These are phyloP conservation scores for Embidobia sp. DNA, from an alignment of 2,888 invertebrate species.

Conservation along the genomic window DNA sequence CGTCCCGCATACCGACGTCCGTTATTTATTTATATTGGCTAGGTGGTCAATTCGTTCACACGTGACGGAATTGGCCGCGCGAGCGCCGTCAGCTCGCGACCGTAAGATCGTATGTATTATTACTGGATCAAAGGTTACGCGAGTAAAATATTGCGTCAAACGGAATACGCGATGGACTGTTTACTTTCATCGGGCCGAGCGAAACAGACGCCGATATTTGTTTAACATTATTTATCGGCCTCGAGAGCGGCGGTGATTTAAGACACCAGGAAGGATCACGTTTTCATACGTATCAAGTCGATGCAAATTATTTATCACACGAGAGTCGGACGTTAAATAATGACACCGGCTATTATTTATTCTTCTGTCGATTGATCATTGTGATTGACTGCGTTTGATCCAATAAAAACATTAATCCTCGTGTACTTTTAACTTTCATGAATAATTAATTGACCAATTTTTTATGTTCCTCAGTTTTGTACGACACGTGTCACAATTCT, in stretches of 20 bases:
- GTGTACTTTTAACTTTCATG: too few relatives aligned
- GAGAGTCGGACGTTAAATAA: too few relatives aligned
- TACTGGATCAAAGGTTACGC: slow-evolving; percentile 39
- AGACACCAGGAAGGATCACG: slow-evolving; percentile 12
- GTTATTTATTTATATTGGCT: slow-evolving; percentile 77
- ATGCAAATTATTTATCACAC: slow-evolving; percentile 4
- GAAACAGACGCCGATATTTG: slow-evolving; percentile 38
- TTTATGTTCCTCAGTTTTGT: too few relatives aligned
- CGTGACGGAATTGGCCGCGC: slow-evolving; percentile 71
- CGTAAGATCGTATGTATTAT: slow-evolving; percentile 40
- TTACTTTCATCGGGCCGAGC: slow-evolving; percentile 28
- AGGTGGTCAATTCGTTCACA: slow-evolving; percentile 76
- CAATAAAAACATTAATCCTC: too few relatives aligned
- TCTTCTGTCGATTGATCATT: not conserved
- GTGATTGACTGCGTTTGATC: too few relatives aligned
- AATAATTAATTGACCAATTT: too few relatives aligned
- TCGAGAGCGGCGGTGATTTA: slow-evolving; percentile 8
- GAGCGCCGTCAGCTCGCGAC: slow-evolving; percentile 39
- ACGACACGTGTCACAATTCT: too few relatives aligned
- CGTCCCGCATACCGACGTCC: slow-evolving; percentile 72
- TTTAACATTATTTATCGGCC: slow-evolving; percentile 22
- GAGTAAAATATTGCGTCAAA: slow-evolving; percentile 40
- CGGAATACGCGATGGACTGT: slow-evolving; percentile 13
- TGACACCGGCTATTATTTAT: not conserved
- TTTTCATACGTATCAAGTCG: not conserved